Evolutionary conservation across 2,797 vertebrate species (phyloP).

Genomic region (Antennarius maculatus): DNA sequence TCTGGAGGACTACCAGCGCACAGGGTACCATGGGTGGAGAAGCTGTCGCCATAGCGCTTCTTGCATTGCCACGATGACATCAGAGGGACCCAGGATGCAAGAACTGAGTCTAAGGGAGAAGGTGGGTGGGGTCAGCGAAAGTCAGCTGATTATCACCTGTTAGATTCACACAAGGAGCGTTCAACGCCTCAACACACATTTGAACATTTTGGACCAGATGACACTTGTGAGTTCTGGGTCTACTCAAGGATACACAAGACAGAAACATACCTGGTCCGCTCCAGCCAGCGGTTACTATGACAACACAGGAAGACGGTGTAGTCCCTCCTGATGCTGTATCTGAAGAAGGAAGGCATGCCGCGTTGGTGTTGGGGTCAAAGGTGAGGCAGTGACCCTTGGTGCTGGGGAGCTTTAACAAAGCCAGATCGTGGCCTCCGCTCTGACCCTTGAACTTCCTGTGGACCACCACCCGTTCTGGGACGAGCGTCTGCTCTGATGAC

Average conservation of each 20-base stretch:
- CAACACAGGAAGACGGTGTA: conserved; percentile 82
- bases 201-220: no score
- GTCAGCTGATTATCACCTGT: no score
- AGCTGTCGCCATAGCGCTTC: conserved; percentile 86
- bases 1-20: conserved; percentile 91
- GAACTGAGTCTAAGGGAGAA: conserved; percentile 82
- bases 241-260: neutral
- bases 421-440: conserved; percentile 90
- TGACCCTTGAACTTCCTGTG: conserved; percentile 89
- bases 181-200: no score
- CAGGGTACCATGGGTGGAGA: conserved; percentile 88
- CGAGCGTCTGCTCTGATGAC: conserved; percentile 83
- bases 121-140: neutral
- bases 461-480: conserved; percentile 83
- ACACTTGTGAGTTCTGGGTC: no score
- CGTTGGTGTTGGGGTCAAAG: conserved; percentile 85
- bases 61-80: conserved; percentile 88
- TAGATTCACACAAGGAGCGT: no score
- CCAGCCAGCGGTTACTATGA: conserved; percentile 89
- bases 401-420: conserved; percentile 85
- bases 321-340: conserved; percentile 73
- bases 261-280: conserved; percentile 83
- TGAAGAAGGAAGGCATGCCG: conserved; percentile 84
- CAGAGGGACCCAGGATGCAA: conserved; percentile 88
- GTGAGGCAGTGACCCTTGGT: conserved; percentile 86